Evolutionary conservation across 2,797 vertebrate genomes (phyloP).

Genomic region (Lerista edwardsae): DNA sequence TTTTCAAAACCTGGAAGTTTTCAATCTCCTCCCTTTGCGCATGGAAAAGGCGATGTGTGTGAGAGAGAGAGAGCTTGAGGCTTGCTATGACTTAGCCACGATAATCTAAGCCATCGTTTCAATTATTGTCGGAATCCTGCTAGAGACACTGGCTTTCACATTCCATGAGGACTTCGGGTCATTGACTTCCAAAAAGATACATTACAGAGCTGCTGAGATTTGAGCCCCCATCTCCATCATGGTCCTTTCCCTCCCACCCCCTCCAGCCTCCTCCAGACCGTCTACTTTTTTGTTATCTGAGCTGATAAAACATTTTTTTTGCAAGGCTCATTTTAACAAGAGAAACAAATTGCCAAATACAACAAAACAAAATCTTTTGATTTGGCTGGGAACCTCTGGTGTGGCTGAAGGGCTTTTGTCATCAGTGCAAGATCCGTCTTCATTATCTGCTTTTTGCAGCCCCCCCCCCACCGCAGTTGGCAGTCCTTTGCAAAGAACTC

Average conservation of each 20-base stretch:
- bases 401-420: constrained; percentile 67
- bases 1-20: no score
- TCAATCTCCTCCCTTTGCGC: no score
- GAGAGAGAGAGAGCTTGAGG: no score
- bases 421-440: constrained; percentile 65
- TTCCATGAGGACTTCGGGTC: no score
- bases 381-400: constrained; percentile 70
- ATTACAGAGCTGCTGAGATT: no score
- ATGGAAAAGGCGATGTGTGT: no score
- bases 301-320: constrained; percentile 52
- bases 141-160: no score
- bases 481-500: constrained; percentile 73
- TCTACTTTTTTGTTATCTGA: constrained; percentile 59
- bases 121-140: no score
- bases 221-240: no score
- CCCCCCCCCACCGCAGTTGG: constrained; percentile 54
- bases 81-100: no score
- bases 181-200: no score
- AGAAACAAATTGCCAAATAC: constrained; percentile 33
- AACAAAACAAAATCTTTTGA: constrained; percentile 75
- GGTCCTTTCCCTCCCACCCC: background rate
- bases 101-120: no score
- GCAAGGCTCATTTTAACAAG: constrained; percentile 56
- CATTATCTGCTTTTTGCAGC: constrained; percentile 70
- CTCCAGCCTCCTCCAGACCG: constrained; percentile 32